These are phyloP conservation scores for Ptilodon capucinus DNA, from an alignment of 2,888 invertebrate species.

Conservation along the genomic window DNA sequence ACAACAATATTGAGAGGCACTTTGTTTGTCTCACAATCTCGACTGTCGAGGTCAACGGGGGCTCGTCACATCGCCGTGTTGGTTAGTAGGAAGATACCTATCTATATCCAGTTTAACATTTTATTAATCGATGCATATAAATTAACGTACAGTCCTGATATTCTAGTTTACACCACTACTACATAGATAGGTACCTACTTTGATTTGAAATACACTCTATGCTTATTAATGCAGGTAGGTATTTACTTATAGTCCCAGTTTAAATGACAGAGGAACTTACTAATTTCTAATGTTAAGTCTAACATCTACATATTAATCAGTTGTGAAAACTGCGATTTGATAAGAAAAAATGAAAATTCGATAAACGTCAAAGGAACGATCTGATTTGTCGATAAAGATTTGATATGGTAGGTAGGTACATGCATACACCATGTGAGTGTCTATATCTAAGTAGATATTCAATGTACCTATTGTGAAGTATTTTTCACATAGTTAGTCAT, in stretches of 20 bases:
- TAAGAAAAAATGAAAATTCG: too few species aligned
- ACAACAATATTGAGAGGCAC: neutral
- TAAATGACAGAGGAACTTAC: neutral
- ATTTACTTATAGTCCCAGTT: neutral
- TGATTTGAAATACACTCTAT: neutral
- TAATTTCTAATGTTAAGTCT: neutral
- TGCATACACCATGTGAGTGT: too few species aligned
- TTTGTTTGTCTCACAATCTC: slow-evolving; percentile 46
- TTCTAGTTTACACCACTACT: neutral
- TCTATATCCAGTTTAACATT: neutral
- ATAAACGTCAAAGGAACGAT: too few species aligned
- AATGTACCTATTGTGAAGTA: too few species aligned
- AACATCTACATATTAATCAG: too few species aligned
- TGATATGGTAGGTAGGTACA: too few species aligned
- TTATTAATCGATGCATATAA: neutral
- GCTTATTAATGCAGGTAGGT: neutral
- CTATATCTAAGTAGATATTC: too few species aligned
- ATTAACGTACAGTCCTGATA: neutral
- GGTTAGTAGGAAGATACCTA: neutral
- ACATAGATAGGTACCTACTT: too few species aligned
- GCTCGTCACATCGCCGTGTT: neutral
- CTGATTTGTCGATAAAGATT: too few species aligned
- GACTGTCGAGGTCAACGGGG: slow-evolving; percentile 53
- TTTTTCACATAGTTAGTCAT: too few species aligned
- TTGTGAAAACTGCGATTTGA: too few species aligned